A percentile compares a stretch with the other conserved stretches of the same genome.
Conservation (phyloP, 2,113 vertebrate genomes). For the Spizaetus ornatus region DNA sequence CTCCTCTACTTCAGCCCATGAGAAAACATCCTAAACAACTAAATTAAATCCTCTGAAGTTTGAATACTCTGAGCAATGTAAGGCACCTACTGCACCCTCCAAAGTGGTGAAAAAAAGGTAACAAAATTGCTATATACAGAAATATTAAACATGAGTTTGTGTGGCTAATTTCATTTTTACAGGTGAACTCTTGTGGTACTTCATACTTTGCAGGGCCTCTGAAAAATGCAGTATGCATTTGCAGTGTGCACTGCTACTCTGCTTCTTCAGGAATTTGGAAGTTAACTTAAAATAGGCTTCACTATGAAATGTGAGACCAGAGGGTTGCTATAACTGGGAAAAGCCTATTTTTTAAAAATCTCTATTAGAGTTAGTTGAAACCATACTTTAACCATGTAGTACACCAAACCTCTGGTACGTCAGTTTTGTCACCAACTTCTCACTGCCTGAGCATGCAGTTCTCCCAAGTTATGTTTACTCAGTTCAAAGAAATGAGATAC, state of each 20-base stretch:
- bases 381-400: not conserved
- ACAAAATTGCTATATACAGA: not conserved
- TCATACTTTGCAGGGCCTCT: not conserved
- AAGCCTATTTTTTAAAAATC: not conserved
- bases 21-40: not conserved
- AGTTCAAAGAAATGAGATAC: not conserved
- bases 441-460: not conserved
- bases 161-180: not conserved
- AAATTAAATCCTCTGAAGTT: not conserved
- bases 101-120: not conserved
- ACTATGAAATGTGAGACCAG: not conserved
- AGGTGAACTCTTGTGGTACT: not conserved
- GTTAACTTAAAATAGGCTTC: not conserved
- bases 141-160: not conserved
- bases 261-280: not conserved
- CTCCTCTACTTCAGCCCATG: not conserved
- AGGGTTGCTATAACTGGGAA: not conserved
- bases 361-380: not conserved
- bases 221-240: not conserved
- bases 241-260: not conserved
- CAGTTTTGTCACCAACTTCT: not conserved
- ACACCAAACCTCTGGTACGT: not conserved
- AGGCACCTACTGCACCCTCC: not conserved
- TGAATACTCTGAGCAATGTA: not conserved
- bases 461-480: not conserved